A percentile compares a stretch with the other conserved stretches of the same genome.
Evolutionary conservation across 2,113 vertebrate genomes (phyloP).

Genomic region (Nothobranchius kuhntae): DNA sequence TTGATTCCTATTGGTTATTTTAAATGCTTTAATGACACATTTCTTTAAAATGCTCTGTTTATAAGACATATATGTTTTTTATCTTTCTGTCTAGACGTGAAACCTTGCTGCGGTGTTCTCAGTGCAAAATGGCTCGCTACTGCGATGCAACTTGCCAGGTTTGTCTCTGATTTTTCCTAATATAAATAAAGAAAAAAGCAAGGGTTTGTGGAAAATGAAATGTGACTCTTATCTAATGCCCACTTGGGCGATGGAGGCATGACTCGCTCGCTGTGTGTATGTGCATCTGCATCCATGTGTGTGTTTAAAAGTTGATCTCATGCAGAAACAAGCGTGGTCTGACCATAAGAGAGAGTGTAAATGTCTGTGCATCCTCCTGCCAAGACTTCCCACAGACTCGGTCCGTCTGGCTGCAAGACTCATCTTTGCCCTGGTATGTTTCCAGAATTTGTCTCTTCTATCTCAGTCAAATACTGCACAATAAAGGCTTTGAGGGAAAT

Average conservation of each 20-base stretch:
- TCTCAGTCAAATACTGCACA: constrained; percentile 1
- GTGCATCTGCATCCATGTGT: constrained; percentile 8
- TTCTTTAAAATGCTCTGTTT: constrained; percentile 3
- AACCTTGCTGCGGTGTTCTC: constrained; percentile 87
- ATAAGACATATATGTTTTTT: neutral
- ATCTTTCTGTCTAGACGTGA: constrained; percentile 74
- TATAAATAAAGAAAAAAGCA: too few relatives aligned
- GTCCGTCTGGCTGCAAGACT: constrained; percentile 89
- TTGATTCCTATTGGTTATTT: neutral
- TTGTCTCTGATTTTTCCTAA: constrained; percentile 28
- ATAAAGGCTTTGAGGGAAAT: neutral
- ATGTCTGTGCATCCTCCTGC: constrained; percentile 83
- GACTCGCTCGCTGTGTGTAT: neutral
- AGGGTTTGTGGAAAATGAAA: neutral
- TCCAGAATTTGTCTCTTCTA: constrained; percentile 8
- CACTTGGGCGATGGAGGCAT: neutral
- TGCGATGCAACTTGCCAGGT: constrained; percentile 91
- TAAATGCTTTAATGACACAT: neutral
- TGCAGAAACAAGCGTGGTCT: constrained; percentile 89
- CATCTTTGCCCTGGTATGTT: constrained; percentile 87
- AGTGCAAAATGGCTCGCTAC: constrained; percentile 90
- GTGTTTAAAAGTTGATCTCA: constrained; percentile 27
- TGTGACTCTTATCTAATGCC: neutral
- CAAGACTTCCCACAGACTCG: constrained; percentile 89
- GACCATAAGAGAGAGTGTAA: constrained; percentile 90